These are phyloP conservation scores for Diachrysia chrysitis DNA, from an alignment of 2,888 invertebrate genomes.

Conservation along the genomic window DNA sequence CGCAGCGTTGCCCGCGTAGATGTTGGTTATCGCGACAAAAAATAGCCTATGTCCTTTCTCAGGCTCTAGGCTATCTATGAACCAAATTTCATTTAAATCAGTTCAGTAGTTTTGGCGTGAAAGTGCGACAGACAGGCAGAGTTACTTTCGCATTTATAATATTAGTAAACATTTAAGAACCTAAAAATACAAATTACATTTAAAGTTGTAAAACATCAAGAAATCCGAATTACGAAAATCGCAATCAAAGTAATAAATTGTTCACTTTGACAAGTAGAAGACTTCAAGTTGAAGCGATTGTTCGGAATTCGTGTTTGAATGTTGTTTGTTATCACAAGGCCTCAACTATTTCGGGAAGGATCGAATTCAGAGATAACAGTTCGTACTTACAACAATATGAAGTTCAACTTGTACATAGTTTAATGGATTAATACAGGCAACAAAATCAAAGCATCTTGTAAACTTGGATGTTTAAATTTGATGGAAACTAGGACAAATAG, in stretches of 20 bases:
- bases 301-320: slow-evolving; percentile 26
- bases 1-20: too few relatives aligned
- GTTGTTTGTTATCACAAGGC: slow-evolving; percentile 22
- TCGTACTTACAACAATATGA: slow-evolving; percentile 38
- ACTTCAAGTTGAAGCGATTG: slow-evolving; percentile 23
- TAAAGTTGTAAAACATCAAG: not conserved
- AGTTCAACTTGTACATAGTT: slow-evolving; percentile 25
- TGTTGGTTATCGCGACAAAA: too few relatives aligned
- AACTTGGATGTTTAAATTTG: slow-evolving; percentile 12
- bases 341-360: slow-evolving; percentile 24
- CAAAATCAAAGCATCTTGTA: slow-evolving; percentile 23
- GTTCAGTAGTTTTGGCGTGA: too few relatives aligned
- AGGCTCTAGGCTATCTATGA: too few relatives aligned
- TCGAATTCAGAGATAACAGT: slow-evolving; percentile 26
- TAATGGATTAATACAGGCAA: slow-evolving; percentile 25
- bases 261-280: slow-evolving; percentile 11
- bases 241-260: slow-evolving; percentile 29
- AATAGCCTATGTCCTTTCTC: too few relatives aligned
- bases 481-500: not conserved
- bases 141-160: too few relatives aligned
- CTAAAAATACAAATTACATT: too few relatives aligned
- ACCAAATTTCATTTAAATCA: too few relatives aligned
- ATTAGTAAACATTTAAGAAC: too few relatives aligned
- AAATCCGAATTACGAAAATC: slow-evolving; percentile 5
- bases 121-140: too few relatives aligned